Evolutionary conservation across 2,113 vertebrate genomes (phyloP).

Genomic region (Thymallus thymallus): DNA sequence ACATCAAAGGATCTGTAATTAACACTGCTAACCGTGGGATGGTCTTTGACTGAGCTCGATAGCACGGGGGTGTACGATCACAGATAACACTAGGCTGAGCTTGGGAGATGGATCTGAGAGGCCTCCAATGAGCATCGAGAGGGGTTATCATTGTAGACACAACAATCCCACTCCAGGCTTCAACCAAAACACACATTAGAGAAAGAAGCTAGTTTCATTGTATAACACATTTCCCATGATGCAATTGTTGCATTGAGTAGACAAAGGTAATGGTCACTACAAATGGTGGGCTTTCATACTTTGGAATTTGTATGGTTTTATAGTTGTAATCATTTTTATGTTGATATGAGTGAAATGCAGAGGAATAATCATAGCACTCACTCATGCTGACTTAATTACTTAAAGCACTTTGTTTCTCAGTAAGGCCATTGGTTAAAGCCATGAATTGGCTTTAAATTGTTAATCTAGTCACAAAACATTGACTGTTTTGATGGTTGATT

Average conservation of each 20-base stretch:
- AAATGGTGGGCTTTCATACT: background rate
- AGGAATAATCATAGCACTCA: background rate
- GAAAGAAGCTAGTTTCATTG: constrained; percentile 27
- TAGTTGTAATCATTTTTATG: background rate
- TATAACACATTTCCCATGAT: constrained; percentile 13
- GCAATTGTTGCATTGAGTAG: constrained; percentile 42
- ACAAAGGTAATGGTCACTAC: constrained; percentile 32
- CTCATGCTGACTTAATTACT: constrained; percentile 20
- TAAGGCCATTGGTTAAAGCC: background rate
- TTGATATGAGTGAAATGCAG: background rate
- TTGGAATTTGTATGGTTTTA: background rate
- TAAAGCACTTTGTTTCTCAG: constrained; percentile 10
- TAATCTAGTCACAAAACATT: constrained; percentile 14
- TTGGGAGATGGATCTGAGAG: constrained; percentile 62
- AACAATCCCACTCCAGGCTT: constrained; percentile 29
- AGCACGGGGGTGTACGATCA: constrained; percentile 68
- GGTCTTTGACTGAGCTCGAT: constrained; percentile 72
- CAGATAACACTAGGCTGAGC: constrained; percentile 64
- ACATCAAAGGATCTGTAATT: constrained; percentile 98
- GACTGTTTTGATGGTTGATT: background rate
- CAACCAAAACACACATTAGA: constrained; percentile 32
- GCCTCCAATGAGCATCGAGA: constrained; percentile 57
- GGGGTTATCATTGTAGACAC: constrained; percentile 50
- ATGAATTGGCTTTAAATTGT: constrained; percentile 24
- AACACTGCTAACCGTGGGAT: constrained; percentile 83